Conservation (phyloP, 1,140 invertebrate genomes). For the Brachionus plicatilis region DNA sequence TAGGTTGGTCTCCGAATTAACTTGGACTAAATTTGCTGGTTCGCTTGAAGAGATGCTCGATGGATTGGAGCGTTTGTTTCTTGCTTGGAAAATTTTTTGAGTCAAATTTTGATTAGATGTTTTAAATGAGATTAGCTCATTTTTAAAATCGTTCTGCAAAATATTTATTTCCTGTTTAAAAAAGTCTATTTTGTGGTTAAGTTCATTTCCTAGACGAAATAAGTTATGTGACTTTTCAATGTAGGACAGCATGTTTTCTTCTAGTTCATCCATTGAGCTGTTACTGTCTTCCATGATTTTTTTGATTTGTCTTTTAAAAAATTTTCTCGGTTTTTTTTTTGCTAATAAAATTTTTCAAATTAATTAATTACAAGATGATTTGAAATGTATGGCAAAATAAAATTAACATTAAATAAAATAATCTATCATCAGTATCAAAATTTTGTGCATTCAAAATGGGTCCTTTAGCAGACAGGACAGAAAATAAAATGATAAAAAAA, state of each 20-base stretch:
- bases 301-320: background rate
- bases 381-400: background rate
- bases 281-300: background rate
- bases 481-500: too few relatives aligned
- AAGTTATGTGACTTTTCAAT: constrained; percentile 13
- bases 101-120: background rate
- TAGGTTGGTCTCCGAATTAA: background rate
- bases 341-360: background rate
- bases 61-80: background rate
- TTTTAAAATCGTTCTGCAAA: background rate
- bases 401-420: background rate
- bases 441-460: too few relatives aligned
- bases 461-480: too few relatives aligned
- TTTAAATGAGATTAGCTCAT: background rate
- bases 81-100: background rate
- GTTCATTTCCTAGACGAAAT: constrained; percentile 8
- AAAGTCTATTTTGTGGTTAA: background rate
- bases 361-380: too few relatives aligned
- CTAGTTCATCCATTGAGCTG: background rate
- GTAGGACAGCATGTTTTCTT: background rate
- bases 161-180: background rate
- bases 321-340: background rate
- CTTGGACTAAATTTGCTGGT: background rate
- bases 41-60: background rate
- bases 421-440: background rate